phyloP scores from a whole-genome alignment of 2,888 invertebrate genomes.

The Sesia bembeciformis region DNA sequence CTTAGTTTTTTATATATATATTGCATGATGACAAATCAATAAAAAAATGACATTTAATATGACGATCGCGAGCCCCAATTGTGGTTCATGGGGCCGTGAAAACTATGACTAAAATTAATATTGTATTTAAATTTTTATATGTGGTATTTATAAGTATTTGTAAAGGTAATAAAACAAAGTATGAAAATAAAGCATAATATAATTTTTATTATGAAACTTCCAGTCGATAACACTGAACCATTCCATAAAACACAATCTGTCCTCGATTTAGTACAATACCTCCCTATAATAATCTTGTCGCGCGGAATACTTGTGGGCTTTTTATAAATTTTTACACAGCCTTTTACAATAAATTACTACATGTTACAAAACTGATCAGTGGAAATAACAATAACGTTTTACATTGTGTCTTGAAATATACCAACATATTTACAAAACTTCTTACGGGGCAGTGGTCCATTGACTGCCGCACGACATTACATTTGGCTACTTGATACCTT shows the following conservation, averaged over 20 bases:
- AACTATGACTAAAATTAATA: no score
- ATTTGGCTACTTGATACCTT: no score
- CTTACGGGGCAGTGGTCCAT: slow-evolving; percentile 51
- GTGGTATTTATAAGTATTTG: no score
- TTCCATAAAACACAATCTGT: slow-evolving; percentile 65
- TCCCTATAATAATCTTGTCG: slow-evolving; percentile 48
- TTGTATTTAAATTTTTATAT: no score
- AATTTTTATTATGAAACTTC: slow-evolving; percentile 72
- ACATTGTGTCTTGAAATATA: slow-evolving; percentile 30
- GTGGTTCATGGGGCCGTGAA: no score
- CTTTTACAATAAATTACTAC: slow-evolving; percentile 71
- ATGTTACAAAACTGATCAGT: slow-evolving; percentile 68
- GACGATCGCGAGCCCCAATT: no score
- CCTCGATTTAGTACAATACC: slow-evolving; percentile 60
- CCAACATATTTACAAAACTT: slow-evolving; percentile 67
- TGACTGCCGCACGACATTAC: no score
- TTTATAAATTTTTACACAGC: slow-evolving; percentile 67
- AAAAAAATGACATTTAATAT: no score
- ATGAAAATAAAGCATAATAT: slow-evolving; percentile 73
- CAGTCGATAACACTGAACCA: slow-evolving; percentile 72
- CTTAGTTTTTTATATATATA: no score
- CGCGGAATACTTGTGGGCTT: slow-evolving; percentile 53
- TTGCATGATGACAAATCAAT: no score
- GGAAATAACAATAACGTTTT: slow-evolving; percentile 49
- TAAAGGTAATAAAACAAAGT: slow-evolving; percentile 45